These are phyloP conservation scores for Patella caerulea DNA, from an alignment of 2,888 invertebrate genomes.

Conservation along the genomic window DNA sequence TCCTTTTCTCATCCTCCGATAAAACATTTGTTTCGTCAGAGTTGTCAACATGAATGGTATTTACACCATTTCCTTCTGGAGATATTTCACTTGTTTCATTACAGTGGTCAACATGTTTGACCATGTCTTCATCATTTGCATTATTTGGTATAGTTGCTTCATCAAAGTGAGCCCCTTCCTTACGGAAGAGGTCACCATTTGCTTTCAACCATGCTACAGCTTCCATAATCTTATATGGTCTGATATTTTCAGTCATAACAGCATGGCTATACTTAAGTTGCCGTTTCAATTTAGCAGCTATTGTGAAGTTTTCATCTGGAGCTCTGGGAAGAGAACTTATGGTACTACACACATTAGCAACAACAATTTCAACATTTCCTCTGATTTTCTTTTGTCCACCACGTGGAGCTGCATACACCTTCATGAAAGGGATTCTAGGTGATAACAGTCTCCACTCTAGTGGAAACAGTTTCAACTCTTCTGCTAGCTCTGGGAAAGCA, in stretches of 20 bases:
- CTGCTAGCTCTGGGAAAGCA: too few species aligned
- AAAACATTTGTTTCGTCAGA: too few species aligned
- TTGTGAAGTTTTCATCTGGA: conserved; percentile 11
- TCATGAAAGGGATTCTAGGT: conserved; percentile 1
- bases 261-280: neutral
- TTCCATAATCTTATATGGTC: conserved; percentile 12
- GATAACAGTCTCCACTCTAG: too few species aligned
- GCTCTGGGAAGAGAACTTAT: neutral
- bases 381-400: neutral
- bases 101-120: too few species aligned
- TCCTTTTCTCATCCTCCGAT: too few species aligned
- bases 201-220: neutral
- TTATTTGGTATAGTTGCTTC: neutral
- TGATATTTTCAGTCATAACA: conserved; percentile 1
- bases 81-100: conserved; percentile 27
- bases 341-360: neutral
- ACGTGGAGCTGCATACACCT: neutral
- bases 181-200: neutral
- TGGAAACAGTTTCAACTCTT: too few species aligned
- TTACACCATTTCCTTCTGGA: too few species aligned
- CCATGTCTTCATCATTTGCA: too few species aligned
- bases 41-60: too few species aligned
- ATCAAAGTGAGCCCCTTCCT: neutral
- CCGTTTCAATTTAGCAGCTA: conserved; percentile 12
- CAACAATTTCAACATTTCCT: neutral